These are phyloP conservation scores for Cyphomyrus plagiostoma DNA, from an alignment of 2,113 vertebrate genomes.

Conservation along the genomic window DNA sequence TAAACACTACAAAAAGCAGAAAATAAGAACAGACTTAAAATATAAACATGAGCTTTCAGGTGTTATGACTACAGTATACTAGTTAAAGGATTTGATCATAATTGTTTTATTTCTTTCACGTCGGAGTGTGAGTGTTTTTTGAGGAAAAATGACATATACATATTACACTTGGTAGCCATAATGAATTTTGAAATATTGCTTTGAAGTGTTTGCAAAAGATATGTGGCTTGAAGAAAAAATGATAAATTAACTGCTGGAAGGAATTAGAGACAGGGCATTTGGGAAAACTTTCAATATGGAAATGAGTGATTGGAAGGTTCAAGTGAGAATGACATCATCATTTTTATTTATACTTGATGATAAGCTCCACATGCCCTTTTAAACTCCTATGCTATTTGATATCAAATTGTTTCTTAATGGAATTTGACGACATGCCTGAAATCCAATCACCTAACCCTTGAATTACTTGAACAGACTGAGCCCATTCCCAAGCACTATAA, in stretches of 20 bases:
- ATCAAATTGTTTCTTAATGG: constrained; percentile 58
- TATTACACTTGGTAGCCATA: constrained; percentile 44
- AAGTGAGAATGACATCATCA: constrained; percentile 48
- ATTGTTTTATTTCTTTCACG: neutral
- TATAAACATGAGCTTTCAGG: neutral
- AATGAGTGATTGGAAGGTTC: constrained; percentile 55
- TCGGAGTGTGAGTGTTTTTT: neutral
- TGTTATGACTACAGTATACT: neutral
- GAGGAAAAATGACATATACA: constrained; percentile 42
- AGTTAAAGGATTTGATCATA: neutral
- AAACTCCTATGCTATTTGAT: constrained; percentile 36
- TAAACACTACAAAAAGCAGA: neutral
- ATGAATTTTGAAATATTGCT: constrained; percentile 65
- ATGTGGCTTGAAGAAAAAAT: constrained; percentile 46
- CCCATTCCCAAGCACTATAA: constrained; percentile 38
- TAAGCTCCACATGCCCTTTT: constrained; percentile 48
- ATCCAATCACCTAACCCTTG: constrained; percentile 52
- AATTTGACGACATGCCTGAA: constrained; percentile 56
- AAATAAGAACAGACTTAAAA: neutral
- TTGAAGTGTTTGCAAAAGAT: constrained; percentile 47
- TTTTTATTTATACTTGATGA: constrained; percentile 58
- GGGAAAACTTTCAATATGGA: constrained; percentile 38
- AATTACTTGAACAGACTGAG: constrained; percentile 44
- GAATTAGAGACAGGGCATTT: constrained; percentile 58
- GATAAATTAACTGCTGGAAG: constrained; percentile 68